phyloP scores from a whole-genome alignment of 2,797 vertebrate genomes.

The Typhlichthys subterraneus region DNA sequence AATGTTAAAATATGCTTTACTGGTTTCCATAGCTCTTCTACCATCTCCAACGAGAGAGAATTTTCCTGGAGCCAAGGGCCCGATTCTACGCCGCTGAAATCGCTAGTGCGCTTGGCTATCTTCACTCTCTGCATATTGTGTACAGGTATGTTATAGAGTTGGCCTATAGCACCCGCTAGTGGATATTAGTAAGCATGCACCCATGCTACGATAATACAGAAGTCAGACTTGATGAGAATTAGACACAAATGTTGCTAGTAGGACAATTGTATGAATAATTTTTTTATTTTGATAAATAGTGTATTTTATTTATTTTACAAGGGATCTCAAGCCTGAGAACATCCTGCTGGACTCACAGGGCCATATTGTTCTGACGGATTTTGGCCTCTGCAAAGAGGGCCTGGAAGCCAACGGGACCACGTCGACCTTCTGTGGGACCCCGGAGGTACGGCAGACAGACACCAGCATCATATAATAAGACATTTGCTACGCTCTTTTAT shows the following conservation, averaged over 20 bases:
- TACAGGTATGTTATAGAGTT: constrained; percentile 71
- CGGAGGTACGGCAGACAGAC: constrained; percentile 82
- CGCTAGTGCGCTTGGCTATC: constrained; percentile 82
- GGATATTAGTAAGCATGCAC: constrained; percentile 21
- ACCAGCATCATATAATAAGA: too few relatives aligned
- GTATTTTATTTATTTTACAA: constrained; percentile 30
- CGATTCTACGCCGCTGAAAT: constrained; percentile 83
- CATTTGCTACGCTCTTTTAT: too few relatives aligned
- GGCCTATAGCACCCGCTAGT: constrained; percentile 48
- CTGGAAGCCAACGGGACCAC: constrained; percentile 91
- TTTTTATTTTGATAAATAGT: not conserved
- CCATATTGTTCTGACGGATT: constrained; percentile 96
- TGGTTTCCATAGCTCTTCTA: constrained; percentile 75
- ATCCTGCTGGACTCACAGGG: constrained; percentile 95
- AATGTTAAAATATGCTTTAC: constrained; percentile 24
- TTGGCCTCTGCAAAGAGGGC: constrained; percentile 97
- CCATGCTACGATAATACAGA: not conserved
- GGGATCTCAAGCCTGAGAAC: constrained; percentile 98
- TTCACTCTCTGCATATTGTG: constrained; percentile 82
- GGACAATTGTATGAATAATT: not conserved
- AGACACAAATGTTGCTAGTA: not conserved
- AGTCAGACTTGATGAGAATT: not conserved
- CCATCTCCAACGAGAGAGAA: constrained; percentile 82
- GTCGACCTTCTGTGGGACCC: constrained; percentile 95
- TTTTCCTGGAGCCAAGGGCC: constrained; percentile 82